A percentile compares a stretch with the other conserved stretches of the same genome.
phyloP scores from a whole-genome alignment of 2,888 invertebrate genomes.

The Antheraea assamensis region DNA sequence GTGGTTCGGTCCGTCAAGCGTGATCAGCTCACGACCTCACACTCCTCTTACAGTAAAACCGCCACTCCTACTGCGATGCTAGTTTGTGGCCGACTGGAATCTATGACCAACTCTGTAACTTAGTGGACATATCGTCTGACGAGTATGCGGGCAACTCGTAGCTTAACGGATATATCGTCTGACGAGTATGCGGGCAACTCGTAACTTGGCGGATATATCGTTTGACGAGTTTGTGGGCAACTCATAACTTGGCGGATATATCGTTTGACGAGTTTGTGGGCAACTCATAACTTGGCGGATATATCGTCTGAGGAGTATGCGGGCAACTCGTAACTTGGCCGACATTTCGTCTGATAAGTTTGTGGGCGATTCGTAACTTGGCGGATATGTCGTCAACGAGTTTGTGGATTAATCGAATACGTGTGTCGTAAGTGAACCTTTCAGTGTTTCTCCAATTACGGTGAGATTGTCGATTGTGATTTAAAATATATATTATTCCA shows the following conservation, averaged over 20 bases:
- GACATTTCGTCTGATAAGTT: background rate
- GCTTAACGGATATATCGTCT: no score
- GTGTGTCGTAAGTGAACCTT: background rate
- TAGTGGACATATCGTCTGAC: background rate
- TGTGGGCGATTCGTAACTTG: background rate
- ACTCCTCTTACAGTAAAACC: background rate
- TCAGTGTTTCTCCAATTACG: background rate
- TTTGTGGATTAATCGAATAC: background rate
- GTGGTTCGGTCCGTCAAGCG: constrained; percentile 44
- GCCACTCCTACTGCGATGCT: background rate
- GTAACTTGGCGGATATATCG: background rate
- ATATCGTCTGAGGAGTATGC: background rate
- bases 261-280: constrained; percentile 1
- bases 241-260: background rate
- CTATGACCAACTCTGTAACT: no score
- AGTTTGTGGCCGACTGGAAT: background rate
- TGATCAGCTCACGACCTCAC: constrained; percentile 38
- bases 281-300: no score
- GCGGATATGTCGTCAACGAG: background rate
- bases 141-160: background rate
- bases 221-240: background rate
- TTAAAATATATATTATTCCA: background rate
- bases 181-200: background rate
- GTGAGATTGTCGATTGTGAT: constrained; percentile 4
- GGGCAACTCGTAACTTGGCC: background rate